Evolutionary conservation across 2,113 vertebrate species (phyloP).

Genomic region (Mobula birostris): DNA sequence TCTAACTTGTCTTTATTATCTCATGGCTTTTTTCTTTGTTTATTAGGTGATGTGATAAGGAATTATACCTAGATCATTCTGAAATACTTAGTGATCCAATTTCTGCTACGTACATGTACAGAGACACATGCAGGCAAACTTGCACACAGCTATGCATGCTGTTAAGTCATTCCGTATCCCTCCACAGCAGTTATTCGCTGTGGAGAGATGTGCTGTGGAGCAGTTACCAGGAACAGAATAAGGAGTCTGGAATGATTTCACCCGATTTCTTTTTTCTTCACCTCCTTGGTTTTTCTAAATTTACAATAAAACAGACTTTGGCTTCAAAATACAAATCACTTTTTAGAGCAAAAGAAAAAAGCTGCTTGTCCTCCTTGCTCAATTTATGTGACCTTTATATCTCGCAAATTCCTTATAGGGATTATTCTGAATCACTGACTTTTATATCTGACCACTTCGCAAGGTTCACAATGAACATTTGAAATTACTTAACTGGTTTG

Average conservation of each 20-base stretch:
- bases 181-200: neutral
- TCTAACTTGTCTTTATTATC: neutral
- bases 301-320: neutral
- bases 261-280: neutral
- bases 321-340: neutral
- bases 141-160: too few species aligned
- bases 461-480: too few species aligned
- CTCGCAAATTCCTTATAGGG: too few species aligned
- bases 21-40: neutral
- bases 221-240: neutral
- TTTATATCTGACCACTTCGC: too few species aligned
- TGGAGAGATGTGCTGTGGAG: neutral
- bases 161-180: too few species aligned
- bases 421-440: too few species aligned
- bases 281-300: neutral
- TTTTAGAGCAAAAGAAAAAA: neutral
- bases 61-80: neutral
- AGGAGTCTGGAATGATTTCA: neutral
- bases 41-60: neutral
- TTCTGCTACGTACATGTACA: too few species aligned
- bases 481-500: too few species aligned
- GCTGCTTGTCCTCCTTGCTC: too few species aligned
- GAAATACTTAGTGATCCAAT: too few species aligned
- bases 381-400: too few species aligned
- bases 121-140: too few species aligned